Evolutionary conservation across 1,140 invertebrate species (phyloP), one percentile per base, ranked within the genome.

Genomic region (Propsilocerus akamusi): DNA sequence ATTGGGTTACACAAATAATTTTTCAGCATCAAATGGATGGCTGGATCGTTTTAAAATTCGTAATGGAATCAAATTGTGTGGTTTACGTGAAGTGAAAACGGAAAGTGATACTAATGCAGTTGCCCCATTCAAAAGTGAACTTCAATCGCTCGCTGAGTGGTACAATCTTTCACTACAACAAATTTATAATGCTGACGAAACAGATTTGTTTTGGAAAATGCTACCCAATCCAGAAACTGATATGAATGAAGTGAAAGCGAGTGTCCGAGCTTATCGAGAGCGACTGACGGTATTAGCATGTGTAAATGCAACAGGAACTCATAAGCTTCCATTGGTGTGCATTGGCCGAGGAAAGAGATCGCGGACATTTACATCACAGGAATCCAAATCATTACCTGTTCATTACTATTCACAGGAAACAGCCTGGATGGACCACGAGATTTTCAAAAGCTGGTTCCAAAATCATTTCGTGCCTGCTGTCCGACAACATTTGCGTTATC

Each of bases 161-260:
- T 49, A 55, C 51, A 48, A 22, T 56, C 55, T 54, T 47, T 46
- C 25, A 7, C 47, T 54, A 49, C 50, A 65, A 28, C 61, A 63
- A 55, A 54, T 68, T 25, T 68, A 64, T 49, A 68, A 68, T 51
- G 61, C 61, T 4, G 65, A 69, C 51, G 64, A 67, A 58, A 65
- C 59, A 49, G 60, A 56, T 25, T 53, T 68, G n/a, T 59, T 54
- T 58, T 68, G 58, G 59, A 60, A 58, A 56, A 52, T 55, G 49
- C 54, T 68, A 41, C 66, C 63, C 47, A 57, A 50, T 26, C 60
- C 59, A 49, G 65, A 59, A 46, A 59, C 58, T 41, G 56, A 57
- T 46, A 51, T 55, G 48, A 47, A 51, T 23, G 55, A 60, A 53
- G 57, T 58, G 49, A 55, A 54, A 55, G 55, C 50, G 48, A 49